phyloP scores from a whole-genome alignment of 2,797 vertebrate genomes.

The Sebastes cheni region DNA sequence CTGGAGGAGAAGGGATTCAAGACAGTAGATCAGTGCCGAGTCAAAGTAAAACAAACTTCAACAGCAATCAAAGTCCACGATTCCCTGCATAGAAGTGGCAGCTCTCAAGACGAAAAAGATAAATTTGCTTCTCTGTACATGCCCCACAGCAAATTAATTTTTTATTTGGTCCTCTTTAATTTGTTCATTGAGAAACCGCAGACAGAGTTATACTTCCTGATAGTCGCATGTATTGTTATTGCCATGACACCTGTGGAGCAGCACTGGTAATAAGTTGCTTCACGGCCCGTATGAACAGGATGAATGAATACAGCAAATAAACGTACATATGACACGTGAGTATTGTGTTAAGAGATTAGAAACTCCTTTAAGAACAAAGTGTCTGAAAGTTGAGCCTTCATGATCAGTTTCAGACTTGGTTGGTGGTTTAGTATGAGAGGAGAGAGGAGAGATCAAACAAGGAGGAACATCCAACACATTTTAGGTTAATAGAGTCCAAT shows the following conservation, averaged over 20 bases:
- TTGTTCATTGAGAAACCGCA: too few species aligned
- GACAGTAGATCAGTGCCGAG: too few species aligned
- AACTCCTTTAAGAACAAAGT: not conserved
- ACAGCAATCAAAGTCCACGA: too few species aligned
- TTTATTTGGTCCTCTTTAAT: too few species aligned
- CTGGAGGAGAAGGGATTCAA: too few species aligned
- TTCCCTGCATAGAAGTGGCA: too few species aligned
- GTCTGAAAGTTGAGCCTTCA: not conserved
- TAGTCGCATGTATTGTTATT: not conserved
- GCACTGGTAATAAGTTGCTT: not conserved
- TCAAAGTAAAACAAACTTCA: too few species aligned
- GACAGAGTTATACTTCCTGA: not conserved
- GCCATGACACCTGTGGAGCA: not conserved
- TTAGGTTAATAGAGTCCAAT: not conserved
- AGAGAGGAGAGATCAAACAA: not conserved
- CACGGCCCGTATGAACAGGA: not conserved
- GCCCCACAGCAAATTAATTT: too few species aligned
- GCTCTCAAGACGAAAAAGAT: too few species aligned
- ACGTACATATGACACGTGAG: not conserved
- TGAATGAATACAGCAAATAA: not conserved
- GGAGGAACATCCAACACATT: not conserved
- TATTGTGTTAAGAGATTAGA: not conserved
- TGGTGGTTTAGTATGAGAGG: not conserved
- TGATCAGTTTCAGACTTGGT: not conserved
- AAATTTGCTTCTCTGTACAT: too few species aligned